Evolutionary conservation across 1,140 invertebrate species (phyloP).

Genomic region (Dryas iulia): DNA sequence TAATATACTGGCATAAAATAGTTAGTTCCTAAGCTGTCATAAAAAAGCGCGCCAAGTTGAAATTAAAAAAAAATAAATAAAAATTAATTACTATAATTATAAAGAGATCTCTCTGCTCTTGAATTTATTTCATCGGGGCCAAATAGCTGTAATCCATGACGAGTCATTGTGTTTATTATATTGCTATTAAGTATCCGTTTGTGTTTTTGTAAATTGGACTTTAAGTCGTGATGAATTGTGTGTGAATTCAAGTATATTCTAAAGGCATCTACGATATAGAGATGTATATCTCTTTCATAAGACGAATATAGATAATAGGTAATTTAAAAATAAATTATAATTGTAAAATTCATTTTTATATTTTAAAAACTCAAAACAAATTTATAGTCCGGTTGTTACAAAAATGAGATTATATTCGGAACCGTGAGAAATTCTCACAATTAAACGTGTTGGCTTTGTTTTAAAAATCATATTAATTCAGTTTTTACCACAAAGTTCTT

Average conservation of each 20-base stretch:
- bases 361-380: constrained; percentile 4
- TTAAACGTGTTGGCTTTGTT: background rate
- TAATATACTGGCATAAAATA: constrained; percentile 13
- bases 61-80: constrained; percentile 1
- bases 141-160: constrained; percentile 76
- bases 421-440: background rate
- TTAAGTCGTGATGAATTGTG: constrained; percentile 20
- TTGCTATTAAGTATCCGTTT: constrained; percentile 32
- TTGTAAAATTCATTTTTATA: constrained; percentile 18
- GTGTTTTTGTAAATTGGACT: constrained; percentile 21
- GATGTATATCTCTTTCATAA: constrained; percentile 19
- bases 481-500: background rate
- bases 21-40: constrained; percentile 15
- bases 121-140: constrained; percentile 70
- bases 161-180: constrained; percentile 54
- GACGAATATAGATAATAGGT: constrained; percentile 22
- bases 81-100: constrained; percentile 11
- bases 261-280: constrained; percentile 25
- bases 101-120: constrained; percentile 62
- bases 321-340: constrained; percentile 19
- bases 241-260: constrained; percentile 14
- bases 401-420: constrained; percentile 1
- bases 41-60: constrained; percentile 6
- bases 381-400: constrained; percentile 5
- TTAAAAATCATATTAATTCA: constrained; percentile 2